These are phyloP conservation scores for Slavum lentiscoides DNA, from an alignment of 2,888 invertebrate genomes.

Conservation along the genomic window DNA sequence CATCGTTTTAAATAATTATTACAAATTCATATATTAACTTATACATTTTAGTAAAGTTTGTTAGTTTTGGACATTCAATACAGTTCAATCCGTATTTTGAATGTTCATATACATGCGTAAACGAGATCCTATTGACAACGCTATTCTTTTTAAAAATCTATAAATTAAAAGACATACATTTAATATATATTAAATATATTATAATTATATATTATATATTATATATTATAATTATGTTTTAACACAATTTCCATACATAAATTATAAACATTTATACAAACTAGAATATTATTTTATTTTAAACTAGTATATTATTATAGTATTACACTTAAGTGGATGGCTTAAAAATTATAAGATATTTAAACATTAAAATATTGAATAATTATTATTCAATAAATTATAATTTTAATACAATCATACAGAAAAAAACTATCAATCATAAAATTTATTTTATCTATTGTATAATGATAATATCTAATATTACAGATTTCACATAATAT, in stretches of 20 bases:
- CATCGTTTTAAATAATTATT: no score
- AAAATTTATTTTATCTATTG: background rate
- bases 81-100: background rate
- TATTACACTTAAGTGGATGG: no score
- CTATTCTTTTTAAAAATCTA: slow-evolving; percentile 22
- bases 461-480: slow-evolving; percentile 23
- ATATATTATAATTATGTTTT: no score
- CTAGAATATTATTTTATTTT: no score
- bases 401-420: background rate
- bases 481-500: slow-evolving; percentile 21
- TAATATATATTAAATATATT: no score
- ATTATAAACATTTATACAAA: slow-evolving; percentile 25
- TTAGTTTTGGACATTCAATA: slow-evolving; percentile 13
- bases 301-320: no score
- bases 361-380: slow-evolving; percentile 19
- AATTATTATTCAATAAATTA: slow-evolving; percentile 10
- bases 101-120: slow-evolving; percentile 21
- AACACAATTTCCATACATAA: slow-evolving; percentile 2
- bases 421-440: background rate
- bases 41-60: background rate
- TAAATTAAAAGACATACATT: slow-evolving; percentile 13
- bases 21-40: background rate
- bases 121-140: slow-evolving; percentile 24
- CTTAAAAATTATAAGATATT: background rate
- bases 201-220: no score